These are phyloP conservation scores for Nyctibius grandis DNA, from an alignment of 2,797 vertebrate genomes.

Conservation along the genomic window DNA sequence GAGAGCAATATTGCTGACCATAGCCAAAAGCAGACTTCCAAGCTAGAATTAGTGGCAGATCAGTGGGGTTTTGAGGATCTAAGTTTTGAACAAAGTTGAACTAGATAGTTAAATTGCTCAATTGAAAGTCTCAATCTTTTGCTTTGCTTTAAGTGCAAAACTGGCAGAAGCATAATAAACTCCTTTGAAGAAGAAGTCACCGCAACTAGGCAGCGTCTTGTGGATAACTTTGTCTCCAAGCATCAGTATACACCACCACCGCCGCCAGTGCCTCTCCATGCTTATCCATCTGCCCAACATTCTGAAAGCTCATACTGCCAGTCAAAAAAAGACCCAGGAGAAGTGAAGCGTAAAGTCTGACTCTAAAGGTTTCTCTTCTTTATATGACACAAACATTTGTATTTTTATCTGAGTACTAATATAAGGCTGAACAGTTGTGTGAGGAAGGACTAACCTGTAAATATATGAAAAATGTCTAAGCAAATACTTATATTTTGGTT, in stretches of 20 bases:
- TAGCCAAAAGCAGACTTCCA: neutral
- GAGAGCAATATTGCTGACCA: neutral
- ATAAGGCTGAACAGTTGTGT: neutral
- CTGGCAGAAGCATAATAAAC: neutral
- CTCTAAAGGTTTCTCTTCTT: neutral
- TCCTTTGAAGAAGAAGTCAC: constrained; percentile 45
- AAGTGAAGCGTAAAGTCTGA: neutral
- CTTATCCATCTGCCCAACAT: neutral
- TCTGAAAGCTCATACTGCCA: neutral
- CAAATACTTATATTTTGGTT: neutral
- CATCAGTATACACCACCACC: neutral
- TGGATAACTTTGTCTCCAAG: constrained; percentile 55
- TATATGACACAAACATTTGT: neutral
- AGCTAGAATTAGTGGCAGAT: neutral
- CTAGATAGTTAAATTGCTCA: neutral
- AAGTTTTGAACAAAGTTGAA: neutral
- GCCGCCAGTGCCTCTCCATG: neutral
- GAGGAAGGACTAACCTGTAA: neutral
- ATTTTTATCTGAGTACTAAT: neutral
- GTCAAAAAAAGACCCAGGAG: too few species aligned
- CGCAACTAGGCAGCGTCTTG: constrained; percentile 34
- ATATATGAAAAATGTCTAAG: neutral
- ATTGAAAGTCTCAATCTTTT: neutral
- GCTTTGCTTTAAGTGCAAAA: constrained; percentile 44
- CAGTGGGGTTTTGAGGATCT: neutral